Evolutionary conservation across 2,797 vertebrate species (phyloP).

Genomic region (Rhabdomys pumilio): DNA sequence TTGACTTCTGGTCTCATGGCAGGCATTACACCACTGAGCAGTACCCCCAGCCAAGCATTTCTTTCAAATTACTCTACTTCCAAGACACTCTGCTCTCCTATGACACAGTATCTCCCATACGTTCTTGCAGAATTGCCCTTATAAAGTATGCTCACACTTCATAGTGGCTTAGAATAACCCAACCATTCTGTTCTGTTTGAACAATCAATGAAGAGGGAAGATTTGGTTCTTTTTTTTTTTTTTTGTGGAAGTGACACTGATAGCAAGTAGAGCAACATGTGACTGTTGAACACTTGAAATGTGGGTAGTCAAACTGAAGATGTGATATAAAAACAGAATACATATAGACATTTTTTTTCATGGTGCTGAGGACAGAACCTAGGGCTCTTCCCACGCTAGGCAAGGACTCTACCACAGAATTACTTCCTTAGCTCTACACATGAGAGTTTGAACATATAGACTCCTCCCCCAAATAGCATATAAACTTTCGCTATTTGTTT

Average conservation of each 20-base stretch:
- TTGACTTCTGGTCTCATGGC: neutral
- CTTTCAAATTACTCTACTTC: conserved; percentile 13
- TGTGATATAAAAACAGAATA: neutral
- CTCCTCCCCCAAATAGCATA: neutral
- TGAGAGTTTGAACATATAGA: neutral
- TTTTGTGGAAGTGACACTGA: neutral
- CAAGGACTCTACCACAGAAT: neutral
- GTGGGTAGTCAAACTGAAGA: neutral
- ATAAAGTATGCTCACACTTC: conserved; percentile 48
- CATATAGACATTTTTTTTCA: neutral
- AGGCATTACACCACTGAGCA: neutral
- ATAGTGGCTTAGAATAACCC: conserved; percentile 19
- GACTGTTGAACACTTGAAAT: conserved; percentile 22
- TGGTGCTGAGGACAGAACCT: neutral
- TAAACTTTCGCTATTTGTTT: conserved; percentile 6
- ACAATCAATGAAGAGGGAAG: conserved; percentile 56
- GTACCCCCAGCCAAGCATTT: neutral
- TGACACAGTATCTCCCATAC: neutral
- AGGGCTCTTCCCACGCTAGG: neutral
- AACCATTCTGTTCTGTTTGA: conserved; percentile 51
- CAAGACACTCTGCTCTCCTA: conserved; percentile 28
- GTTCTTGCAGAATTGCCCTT: conserved; percentile 55
- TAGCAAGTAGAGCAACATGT: neutral
- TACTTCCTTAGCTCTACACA: neutral
- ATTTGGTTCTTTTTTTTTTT: neutral